Percentiles rank a stretch among this genome's conserved stretches.
phyloP scores from a whole-genome alignment of 2,888 invertebrate species.

The Abrostola triplasia region DNA sequence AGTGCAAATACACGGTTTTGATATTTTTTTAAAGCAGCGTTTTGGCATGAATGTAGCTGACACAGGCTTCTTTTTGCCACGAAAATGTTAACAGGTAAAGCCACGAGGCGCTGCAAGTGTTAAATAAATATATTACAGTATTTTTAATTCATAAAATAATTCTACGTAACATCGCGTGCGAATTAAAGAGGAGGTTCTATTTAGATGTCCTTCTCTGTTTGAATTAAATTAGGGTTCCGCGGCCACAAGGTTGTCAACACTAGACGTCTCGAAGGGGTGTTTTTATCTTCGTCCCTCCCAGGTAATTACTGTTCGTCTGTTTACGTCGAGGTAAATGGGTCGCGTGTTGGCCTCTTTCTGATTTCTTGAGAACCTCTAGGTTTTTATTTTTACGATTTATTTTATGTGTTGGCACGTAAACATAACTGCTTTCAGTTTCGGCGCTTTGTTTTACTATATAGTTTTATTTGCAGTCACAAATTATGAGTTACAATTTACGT shows the following conservation, averaged over 20 bases:
- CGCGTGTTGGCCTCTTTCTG: conserved; percentile 16
- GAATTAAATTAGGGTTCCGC: not conserved
- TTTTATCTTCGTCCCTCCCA: conserved; percentile 25
- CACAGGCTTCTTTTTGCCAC: no score
- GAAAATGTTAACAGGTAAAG: no score
- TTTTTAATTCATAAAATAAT: no score
- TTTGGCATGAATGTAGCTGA: no score
- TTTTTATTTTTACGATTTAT: conserved; percentile 32
- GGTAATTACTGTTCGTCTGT: conserved; percentile 25
- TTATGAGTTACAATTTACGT: not conserved
- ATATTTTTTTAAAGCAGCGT: no score
- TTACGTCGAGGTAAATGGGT: conserved; percentile 19
- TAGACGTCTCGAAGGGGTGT: conserved; percentile 7
- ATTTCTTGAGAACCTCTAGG: conserved; percentile 5
- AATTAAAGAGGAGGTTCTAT: no score
- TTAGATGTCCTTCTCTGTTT: not conserved
- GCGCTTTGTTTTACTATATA: conserved; percentile 14
- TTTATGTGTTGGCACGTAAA: conserved; percentile 31
- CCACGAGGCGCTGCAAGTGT: no score
- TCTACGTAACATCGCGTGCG: no score
- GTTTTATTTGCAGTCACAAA: not conserved
- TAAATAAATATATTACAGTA: no score
- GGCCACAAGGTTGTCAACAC: not conserved
- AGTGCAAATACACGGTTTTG: no score
- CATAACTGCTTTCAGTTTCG: conserved; percentile 13